Base-by-base conservation (phyloP, 2,113 vertebrate genomes). In the Myiagra hebetior region DNA sequence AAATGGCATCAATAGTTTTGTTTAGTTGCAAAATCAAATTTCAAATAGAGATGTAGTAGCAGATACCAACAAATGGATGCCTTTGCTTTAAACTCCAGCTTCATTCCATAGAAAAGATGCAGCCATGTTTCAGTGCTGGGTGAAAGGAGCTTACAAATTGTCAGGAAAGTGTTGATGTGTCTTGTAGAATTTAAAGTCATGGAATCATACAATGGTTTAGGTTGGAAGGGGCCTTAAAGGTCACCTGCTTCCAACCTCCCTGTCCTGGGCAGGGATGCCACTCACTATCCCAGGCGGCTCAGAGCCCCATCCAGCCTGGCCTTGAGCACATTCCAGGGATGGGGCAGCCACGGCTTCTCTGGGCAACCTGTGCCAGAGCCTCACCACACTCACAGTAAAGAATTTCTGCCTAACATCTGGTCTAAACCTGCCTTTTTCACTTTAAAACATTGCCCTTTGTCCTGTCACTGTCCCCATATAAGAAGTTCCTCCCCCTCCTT, bases 221-320 rank as follows among this genome's bases (percentile, higher is more conserved):
- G 60, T 46, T n/a, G 46, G 77, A 75, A 67, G 13, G 23, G 15
- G 13, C 8, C 27, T 46, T 46, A 26, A 39, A 89, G 13, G 4
- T 30, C 10, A 67, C 3, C 12, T 10, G 4, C 4, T 33, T 42
- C 35, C 42, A 65, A 2, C 12, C 5, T 6, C 10, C 31, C 68
- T 65, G 31, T 11, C 68, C 44, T 11, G 35, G 35, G 27, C 31
- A 50, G 44, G 23, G 68, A 19, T 35, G 37, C 8, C 53, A 13
- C 10, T 37, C 44, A 13, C 33, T 6, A 1, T 3, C 11, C 12
- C 10, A 4, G 27, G 15, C 0, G 44, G 44, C 44, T 20, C 68
- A 80, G 59, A 5, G 27, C 15, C 59, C 26, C 44, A 18, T 31
- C 59, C 31, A 42, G 15, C 22, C 49, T n/a, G 56, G 47, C 56